These are phyloP conservation scores for Archips crataeganus DNA, from an alignment of 2,888 invertebrate species.

Conservation along the genomic window DNA sequence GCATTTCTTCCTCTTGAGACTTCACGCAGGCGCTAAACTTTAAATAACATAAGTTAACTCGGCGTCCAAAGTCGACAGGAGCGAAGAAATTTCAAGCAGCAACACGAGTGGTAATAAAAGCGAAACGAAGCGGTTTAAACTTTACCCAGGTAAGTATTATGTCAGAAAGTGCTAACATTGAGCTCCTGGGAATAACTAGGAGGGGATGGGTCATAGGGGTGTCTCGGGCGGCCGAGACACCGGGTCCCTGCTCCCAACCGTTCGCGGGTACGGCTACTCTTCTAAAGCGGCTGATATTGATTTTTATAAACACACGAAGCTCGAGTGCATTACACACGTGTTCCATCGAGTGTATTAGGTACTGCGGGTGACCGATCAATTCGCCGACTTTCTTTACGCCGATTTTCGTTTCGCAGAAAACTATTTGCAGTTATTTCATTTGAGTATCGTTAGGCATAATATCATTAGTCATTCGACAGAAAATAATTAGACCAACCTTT, in stretches of 20 bases:
- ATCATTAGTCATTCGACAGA: too few species aligned
- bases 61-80: conserved; percentile 53
- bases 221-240: conserved; percentile 62
- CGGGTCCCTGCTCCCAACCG: conserved; percentile 62
- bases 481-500: too few species aligned
- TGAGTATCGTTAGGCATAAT: too few species aligned
- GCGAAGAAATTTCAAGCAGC: conserved; percentile 54
- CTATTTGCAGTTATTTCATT: too few species aligned
- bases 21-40: conserved; percentile 45
- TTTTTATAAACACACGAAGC: conserved; percentile 59
- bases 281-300: conserved; percentile 66
- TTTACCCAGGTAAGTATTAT: conserved; percentile 77
- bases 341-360: conserved; percentile 39
- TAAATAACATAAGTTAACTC: conserved; percentile 47
- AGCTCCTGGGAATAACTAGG: conserved; percentile 64
- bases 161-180: conserved; percentile 74
- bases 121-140: conserved; percentile 70
- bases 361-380: too few species aligned
- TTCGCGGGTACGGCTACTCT: conserved; percentile 57
- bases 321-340: conserved; percentile 52
- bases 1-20: conserved; percentile 28
- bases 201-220: conserved; percentile 68
- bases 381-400: too few species aligned
- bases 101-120: conserved; percentile 65
- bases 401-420: too few species aligned